phyloP scores from a whole-genome alignment of 2,113 vertebrate genomes.

The Meleagris gallopavo region DNA sequence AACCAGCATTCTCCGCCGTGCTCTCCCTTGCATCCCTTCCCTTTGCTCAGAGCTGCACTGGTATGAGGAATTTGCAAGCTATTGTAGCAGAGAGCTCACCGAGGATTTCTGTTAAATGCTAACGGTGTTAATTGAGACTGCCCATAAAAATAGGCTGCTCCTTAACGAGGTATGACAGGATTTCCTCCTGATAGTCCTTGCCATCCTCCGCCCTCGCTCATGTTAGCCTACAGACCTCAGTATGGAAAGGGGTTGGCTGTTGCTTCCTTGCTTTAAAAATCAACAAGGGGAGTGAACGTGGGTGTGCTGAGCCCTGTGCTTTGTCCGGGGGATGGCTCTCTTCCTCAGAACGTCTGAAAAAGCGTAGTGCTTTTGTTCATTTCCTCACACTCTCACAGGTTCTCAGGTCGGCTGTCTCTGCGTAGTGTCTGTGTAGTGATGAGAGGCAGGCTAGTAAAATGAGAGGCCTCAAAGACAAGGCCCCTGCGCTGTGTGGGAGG shows the following conservation, averaged over 20 bases:
- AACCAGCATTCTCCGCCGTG: rapidly evolving
- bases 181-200: neutral
- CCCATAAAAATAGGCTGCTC: neutral
- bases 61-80: rapidly evolving
- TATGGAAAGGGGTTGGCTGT: neutral
- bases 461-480: neutral
- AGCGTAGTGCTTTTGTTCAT: rapidly evolving
- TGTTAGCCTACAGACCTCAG: neutral
- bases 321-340: neutral
- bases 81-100: neutral
- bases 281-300: neutral
- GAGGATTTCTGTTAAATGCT: neutral
- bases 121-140: neutral
- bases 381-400: rapidly evolving
- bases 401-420: neutral
- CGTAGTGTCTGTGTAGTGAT: rapidly evolving
- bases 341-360: neutral
- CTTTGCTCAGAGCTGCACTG: neutral
- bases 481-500: rapidly evolving
- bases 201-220: neutral
- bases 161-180: neutral
- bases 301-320: neutral
- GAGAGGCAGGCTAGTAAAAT: neutral
- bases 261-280: neutral
- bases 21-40: neutral